Base-by-base conservation (phyloP, 2,888 invertebrate species). In the Eubasilissa splendida region DNA sequence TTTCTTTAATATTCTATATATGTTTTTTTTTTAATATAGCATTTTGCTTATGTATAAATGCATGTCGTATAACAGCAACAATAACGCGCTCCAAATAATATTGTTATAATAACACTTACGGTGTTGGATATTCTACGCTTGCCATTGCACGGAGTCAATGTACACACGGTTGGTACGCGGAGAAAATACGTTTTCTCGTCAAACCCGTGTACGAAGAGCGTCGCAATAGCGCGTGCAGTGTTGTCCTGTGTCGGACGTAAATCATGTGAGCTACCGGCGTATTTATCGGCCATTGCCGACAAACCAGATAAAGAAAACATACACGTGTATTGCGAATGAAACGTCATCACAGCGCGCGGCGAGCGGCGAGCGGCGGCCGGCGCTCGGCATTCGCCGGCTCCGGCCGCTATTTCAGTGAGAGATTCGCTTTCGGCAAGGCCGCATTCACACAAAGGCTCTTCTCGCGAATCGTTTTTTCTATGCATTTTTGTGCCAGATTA, bases 351-450 rank as follows among this genome's bases (percentile, higher is more conserved):
- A 68, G 80, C 74, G 65, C 63, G 63, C 79, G 60, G 82, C 65
- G 80, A 68, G 54, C 63, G 73, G 31, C 42, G 42, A 42, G 42
- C 42, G 42, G 42, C 42, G 56, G 60, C 71, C 74, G 22, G 66
- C 63, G 58, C 76, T 71, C 80, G 76, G 22, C 50, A 42, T 74
- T 77, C 42, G 42, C 42, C 42, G 42, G 42, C 42, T 42, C 42
- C 42, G 42, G 4, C 7, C 80, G 76, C 50, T 70, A 42, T 74
- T 77, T 77, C 59, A 80, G 77, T 80, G 52, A 76, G 70, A 68
- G 76, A 76, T 52, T 76, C 80, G 80, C 73, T 73, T 77, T 77
- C 77, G 77, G 60, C 65, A 73, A 77, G 71, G 79, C 79, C 60
- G 71, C 77, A 70, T 59, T 59, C 14, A 68, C 50, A 68, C 63